phyloP scores from a whole-genome alignment of 2,113 vertebrate species.

The Lipophrys pholis region DNA sequence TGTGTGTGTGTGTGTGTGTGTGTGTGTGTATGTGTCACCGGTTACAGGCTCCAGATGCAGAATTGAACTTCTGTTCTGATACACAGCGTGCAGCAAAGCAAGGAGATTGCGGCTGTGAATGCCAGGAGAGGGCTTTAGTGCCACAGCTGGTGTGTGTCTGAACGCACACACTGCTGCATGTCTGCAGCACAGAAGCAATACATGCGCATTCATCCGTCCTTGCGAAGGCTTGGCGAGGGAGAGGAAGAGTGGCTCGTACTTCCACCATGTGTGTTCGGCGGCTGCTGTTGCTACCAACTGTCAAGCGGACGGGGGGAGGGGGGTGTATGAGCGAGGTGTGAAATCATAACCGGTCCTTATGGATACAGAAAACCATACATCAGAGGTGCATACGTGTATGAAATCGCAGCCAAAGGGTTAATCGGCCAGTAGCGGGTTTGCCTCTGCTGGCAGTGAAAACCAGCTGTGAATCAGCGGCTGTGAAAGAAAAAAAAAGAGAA shows the following conservation, averaged over 20 bases:
- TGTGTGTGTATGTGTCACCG: constrained; percentile 27
- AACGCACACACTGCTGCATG: not conserved
- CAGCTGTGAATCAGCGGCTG: constrained; percentile 34
- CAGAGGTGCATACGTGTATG: constrained; percentile 46
- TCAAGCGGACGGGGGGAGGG: constrained; percentile 32
- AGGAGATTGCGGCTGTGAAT: constrained; percentile 32
- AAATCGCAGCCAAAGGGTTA: constrained; percentile 55
- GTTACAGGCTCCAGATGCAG: constrained; percentile 51
- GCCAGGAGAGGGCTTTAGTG: constrained; percentile 59
- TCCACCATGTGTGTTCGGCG: constrained; percentile 40
- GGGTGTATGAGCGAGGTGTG: constrained; percentile 50
- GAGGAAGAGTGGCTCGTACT: constrained; percentile 54
- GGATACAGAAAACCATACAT: constrained; percentile 52
- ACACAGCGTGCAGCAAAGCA: constrained; percentile 47
- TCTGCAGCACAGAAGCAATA: not conserved
- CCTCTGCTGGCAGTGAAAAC: constrained; percentile 13
- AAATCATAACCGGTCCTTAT: constrained; percentile 56
- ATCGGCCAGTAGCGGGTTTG: constrained; percentile 42
- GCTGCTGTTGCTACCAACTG: constrained; percentile 65
- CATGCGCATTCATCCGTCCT: no score
- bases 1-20: not conserved
- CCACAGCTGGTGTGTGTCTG: constrained; percentile 47
- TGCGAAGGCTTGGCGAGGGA: constrained; percentile 28
- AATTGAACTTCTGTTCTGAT: constrained; percentile 48
- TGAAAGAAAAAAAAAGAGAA: not conserved